Conservation (phyloP, 2,888 invertebrate genomes). For the Monoplex corrugatus region DNA sequence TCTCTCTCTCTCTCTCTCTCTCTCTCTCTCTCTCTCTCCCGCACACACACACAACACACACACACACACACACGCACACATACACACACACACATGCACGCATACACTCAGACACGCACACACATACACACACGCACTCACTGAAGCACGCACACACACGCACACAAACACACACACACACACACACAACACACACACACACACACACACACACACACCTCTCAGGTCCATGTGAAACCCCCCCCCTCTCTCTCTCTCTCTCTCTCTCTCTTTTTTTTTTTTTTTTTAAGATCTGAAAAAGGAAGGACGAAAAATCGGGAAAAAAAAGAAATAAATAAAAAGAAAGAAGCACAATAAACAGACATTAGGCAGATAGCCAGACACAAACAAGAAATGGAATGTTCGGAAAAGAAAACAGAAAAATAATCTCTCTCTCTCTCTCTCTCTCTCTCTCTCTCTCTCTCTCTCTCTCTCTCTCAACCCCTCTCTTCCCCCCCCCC, state of each 20-base stretch:
- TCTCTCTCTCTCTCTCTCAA: background rate
- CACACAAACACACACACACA: too few species aligned
- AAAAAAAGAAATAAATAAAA: background rate
- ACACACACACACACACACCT: background rate
- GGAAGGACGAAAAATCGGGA: background rate
- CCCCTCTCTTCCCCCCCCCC: background rate
- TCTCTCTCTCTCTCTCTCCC: background rate
- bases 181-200: too few species aligned
- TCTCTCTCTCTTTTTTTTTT: too few species aligned
- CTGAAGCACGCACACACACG: too few species aligned
- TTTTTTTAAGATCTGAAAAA: background rate
- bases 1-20: slow-evolving; percentile 13
- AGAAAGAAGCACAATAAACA: background rate
- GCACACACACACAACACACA: slow-evolving; percentile 4
- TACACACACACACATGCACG: background rate
- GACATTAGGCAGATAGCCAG: background rate
- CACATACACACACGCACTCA: too few species aligned
- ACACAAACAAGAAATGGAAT: background rate
- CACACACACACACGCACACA: background rate
- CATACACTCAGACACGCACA: background rate
- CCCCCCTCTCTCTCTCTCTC: too few species aligned
- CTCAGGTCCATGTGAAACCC: background rate
- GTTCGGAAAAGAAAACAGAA: background rate
- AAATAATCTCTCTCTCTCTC: background rate
- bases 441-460: slow-evolving; percentile 1